Evolutionary conservation across 1,140 invertebrate genomes (phyloP), one percentile per base, ranked within the genome.

Genomic region (Ceratosolen fusciceps): DNA sequence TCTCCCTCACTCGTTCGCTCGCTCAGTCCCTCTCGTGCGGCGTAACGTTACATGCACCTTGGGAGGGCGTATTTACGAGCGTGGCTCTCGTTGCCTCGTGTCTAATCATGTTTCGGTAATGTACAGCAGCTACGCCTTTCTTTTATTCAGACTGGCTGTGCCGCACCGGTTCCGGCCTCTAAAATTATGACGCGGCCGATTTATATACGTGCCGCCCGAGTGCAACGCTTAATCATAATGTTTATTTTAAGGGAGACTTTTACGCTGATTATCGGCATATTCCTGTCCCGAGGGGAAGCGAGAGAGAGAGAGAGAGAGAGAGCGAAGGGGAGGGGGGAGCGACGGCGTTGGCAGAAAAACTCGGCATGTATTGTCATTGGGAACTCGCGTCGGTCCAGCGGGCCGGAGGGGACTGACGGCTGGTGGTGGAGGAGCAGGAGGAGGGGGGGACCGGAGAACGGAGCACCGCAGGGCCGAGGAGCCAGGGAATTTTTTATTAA

Each of bases 61-160:
- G 62, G 74, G 74, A 76, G 62, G 71, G 54, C 71, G 77, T 73
- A 78, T 74, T 79, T 79, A 74, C 77, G 71, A 73, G 77, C 76
- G n/a, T 12, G 7, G 24, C 52, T 37, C 16, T 56, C 26, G 43
- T 34, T 52, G 26, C 37, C 67, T 29, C 68, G 60, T 31, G 49
- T 60, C 65, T 76, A 76, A 76, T 76, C 62, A 76, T 68, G 62
- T 68, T 76, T 76, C 58, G 74, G 74, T 76, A 68, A 76, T 68
- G 62, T 34, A 67, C 60, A 75, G 49, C n/a, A 74, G 49, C 62
- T 68, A 54, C 21, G 31, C 21, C 52, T 77, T 68, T 76, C 74
- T 65, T 70, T 77, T 77, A 77, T 77, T 70, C 65, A 14, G 8
- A 12, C 71, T n/a, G 0, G 12, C 14, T 4, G 14, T 16, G 39